Evolutionary conservation across 2,113 vertebrate species (phyloP), one percentile per base, ranked within the genome.

Genomic region (Limnothrissa miodon): DNA sequence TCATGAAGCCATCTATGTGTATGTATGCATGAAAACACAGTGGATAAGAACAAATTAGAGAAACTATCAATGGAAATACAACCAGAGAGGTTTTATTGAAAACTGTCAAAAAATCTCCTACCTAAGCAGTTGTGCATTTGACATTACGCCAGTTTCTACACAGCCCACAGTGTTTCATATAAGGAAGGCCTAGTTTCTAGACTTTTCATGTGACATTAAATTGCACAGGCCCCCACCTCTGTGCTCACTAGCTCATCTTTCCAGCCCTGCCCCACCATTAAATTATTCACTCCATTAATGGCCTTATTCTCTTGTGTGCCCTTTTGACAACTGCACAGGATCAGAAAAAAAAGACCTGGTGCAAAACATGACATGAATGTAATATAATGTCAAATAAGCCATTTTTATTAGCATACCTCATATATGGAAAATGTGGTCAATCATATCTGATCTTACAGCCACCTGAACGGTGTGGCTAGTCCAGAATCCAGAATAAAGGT

Each of bases 241-340:
- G n/a, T n/a, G n/a, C n/a, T n/a, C n/a, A n/a, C n/a, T n/a, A 78
- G 84, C 82, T 6, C 84, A 89, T 91, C 90, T 93, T 92, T 92
- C 91, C 87, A 83, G 92, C 87, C 94, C 89, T 85, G 85, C 81
- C 42, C 70, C 78, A 79, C 90, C 85, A 66, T 86, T 78, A 25
- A 92, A 85, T 94, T 92, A 92, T 51, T 19, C 33, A 84, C 80
- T 59, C 87, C 86, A 86, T 90, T 90, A 91, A 87, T 82, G 87
- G 84, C 82, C 90, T 87, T 80, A 11, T 23, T 90, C 81, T 91
- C 19, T 88, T 86, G 88, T 83, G 83, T 83, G 59, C 84, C 83
- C 83, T 91, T n/a, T 82, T 45, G 74, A 87, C 88, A 88, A 82
- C 85, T 84, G 88, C 29, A 70, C 79, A 81, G 23, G 85, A 91